phyloP scores from a whole-genome alignment of 2,113 vertebrate genomes.

The Sprattus sprattus region DNA sequence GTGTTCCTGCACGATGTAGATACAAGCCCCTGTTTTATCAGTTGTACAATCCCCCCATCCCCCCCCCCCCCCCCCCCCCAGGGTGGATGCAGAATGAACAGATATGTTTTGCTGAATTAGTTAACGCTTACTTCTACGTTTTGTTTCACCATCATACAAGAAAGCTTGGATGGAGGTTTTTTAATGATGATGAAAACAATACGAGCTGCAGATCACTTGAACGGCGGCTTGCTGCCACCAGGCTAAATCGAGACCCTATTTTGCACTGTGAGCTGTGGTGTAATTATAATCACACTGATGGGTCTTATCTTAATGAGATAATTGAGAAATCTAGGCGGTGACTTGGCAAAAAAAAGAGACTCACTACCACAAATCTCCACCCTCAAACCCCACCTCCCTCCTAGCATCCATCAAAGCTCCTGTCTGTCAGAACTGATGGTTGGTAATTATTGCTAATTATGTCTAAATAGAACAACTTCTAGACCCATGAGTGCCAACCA shows the following conservation, averaged over 20 bases:
- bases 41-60: background rate
- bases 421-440: background rate
- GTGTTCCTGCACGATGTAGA: background rate
- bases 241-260: background rate
- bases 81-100: background rate
- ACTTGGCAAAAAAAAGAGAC: slow-evolving; percentile 7
- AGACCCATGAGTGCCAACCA: background rate
- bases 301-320: slow-evolving; percentile 15
- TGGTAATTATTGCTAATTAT: slow-evolving; percentile 1
- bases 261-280: background rate
- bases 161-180: background rate
- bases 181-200: background rate
- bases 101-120: background rate
- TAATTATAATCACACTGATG: background rate
- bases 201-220: background rate
- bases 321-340: slow-evolving; percentile 12
- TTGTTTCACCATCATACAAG: background rate
- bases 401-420: background rate
- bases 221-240: background rate
- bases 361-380: background rate
- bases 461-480: slow-evolving; percentile 12
- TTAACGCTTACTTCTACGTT: background rate
- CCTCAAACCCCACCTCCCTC: background rate
- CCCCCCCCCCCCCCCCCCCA: too few relatives aligned
- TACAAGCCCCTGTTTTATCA: background rate